Evolutionary conservation across 2,797 vertebrate species (phyloP), one percentile per base, ranked within the genome.

Genomic region (Spatula clypeata): DNA sequence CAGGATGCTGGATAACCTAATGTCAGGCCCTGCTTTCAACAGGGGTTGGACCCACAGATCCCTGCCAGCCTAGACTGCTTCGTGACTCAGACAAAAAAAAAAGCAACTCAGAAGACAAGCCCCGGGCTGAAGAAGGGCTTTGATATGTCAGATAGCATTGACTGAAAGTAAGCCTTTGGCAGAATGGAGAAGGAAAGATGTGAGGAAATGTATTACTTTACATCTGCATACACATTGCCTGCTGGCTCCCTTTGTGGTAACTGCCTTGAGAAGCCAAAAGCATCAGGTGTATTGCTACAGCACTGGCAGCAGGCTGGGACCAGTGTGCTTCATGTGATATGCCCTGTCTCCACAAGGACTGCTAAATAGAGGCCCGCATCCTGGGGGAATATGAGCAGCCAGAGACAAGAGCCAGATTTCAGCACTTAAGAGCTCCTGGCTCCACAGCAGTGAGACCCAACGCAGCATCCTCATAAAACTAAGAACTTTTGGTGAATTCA

Each of bases 81-180:
- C 70, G 54, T 88, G 66, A n/a, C 27, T 89, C 73, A 69, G 12
- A 65, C 47, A 65, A n/a, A 69, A 86, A 69, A 86, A 53, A 40
- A 72, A 42, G 15, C 31, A 84, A 54, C 73, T 61, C 24, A 0
- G 54, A 77, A 55, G 54, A 87, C 62, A 93, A 69, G 42, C 10
- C 32, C 60, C 24, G 69, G 18, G 24, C 24, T 79, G 27, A 79
- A 72, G 66, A 79, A 53, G 5, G 42, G 36, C 58, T 72, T 51
- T 51, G n/a, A 57, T 36, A 20, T 1, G 0, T 57, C 65, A 81
- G 77, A 54, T 23, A 77, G 10, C 53, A 29, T 3, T 83, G 61
- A 54, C 76, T 65, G 40, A 65, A 65, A 65, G 64, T 24, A 66
- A 27, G 44, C 27, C 5, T 77, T 60, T 47, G 44, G 21, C 57